phyloP scores from a whole-genome alignment of 2,113 vertebrate genomes.

The Eira barbara region DNA sequence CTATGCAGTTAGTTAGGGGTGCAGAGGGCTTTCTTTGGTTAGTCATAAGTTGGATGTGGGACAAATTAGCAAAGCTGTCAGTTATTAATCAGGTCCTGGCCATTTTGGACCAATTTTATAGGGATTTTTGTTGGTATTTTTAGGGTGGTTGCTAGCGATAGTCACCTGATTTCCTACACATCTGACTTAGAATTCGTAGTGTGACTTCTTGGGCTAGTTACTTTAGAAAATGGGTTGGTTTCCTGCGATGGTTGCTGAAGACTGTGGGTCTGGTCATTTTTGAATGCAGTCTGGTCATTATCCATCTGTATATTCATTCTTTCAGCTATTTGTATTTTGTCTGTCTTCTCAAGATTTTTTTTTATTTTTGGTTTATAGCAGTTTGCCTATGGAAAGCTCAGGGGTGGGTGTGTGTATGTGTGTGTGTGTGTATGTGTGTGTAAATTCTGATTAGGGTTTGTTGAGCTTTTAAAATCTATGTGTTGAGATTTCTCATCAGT shows the following conservation, averaged over 20 bases:
- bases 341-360: not conserved
- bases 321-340: not conserved
- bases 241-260: not conserved
- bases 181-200: not conserved
- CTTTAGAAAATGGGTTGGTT: not conserved
- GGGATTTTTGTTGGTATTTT: not conserved
- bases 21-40: not conserved
- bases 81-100: not conserved
- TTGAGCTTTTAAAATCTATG: not conserved
- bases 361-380: not conserved
- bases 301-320: not conserved
- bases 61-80: not conserved
- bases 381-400: not conserved
- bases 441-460: not conserved
- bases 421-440: too few relatives aligned
- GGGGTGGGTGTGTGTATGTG: not conserved
- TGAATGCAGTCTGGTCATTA: not conserved
- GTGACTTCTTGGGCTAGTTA: not conserved
- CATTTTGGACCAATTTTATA: not conserved
- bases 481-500: not conserved
- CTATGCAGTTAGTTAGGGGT: not conserved
- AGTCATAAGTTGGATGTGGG: not conserved
- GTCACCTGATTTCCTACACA: not conserved
- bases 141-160: not conserved
- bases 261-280: not conserved